phyloP scores from a whole-genome alignment of 2,113 vertebrate species.

The Capreolus pygargus region DNA sequence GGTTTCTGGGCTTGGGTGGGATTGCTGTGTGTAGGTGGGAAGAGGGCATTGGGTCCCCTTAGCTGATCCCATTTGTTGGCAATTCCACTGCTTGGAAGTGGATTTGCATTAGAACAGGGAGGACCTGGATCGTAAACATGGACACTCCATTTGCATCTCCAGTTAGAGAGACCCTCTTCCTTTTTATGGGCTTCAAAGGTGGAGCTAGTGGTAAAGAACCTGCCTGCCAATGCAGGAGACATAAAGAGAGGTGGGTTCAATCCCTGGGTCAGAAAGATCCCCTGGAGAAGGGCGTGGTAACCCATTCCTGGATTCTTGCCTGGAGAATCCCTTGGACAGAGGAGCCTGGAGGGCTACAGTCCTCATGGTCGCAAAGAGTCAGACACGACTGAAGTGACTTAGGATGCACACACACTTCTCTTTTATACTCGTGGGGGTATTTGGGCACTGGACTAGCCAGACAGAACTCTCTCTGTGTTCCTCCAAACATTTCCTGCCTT shows the following conservation, averaged over 20 bases:
- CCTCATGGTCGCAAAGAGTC: background rate
- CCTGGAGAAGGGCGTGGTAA: background rate
- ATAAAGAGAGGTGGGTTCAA: background rate
- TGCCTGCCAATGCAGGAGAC: background rate
- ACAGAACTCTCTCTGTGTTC: too few relatives aligned
- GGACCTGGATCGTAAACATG: background rate
- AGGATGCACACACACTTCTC: background rate
- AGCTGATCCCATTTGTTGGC: conserved; percentile 46
- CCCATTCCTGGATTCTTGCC: background rate
- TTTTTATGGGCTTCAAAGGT: background rate
- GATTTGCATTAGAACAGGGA: conserved; percentile 38
- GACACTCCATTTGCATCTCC: conserved; percentile 42
- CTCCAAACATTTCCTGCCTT: background rate
- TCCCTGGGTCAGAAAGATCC: background rate
- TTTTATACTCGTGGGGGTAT: background rate
- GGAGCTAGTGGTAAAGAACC: background rate
- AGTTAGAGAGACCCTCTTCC: background rate
- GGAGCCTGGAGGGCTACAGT: background rate
- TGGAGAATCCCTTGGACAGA: background rate
- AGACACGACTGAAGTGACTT: background rate
- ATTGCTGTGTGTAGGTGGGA: conserved; percentile 59
- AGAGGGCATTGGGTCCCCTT: background rate
- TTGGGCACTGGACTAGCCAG: background rate
- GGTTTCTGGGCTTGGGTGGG: conserved; percentile 75
- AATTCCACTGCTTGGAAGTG: conserved; percentile 42